Evolutionary conservation across 2,797 vertebrate genomes (phyloP).

Genomic region (Mormyrops attenuatus): DNA sequence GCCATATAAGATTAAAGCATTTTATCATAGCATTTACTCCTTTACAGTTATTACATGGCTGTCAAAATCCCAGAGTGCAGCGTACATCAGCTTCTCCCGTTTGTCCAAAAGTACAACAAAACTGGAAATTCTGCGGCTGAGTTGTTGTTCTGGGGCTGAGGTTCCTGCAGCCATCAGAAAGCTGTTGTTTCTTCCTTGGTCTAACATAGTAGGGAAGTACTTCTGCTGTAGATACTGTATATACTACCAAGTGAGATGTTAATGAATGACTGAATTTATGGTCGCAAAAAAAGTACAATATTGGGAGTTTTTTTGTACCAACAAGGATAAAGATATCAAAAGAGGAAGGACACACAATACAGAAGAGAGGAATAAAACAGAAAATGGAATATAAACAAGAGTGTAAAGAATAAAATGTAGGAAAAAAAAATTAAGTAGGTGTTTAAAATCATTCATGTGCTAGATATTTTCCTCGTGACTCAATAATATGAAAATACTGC

Average conservation of each 20-base stretch:
- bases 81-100: not conserved
- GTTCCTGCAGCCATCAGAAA: not conserved
- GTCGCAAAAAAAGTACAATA: too few relatives aligned
- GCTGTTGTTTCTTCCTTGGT: not conserved
- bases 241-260: not conserved
- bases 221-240: not conserved
- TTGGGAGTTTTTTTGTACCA: too few relatives aligned
- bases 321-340: too few relatives aligned
- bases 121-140: not conserved
- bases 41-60: not conserved
- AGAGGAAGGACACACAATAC: too few relatives aligned
- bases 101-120: not conserved
- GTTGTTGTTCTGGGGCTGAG: not conserved
- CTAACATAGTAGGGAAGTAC: not conserved
- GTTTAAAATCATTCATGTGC: too few relatives aligned
- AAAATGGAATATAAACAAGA: too few relatives aligned
- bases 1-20: not conserved
- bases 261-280: not conserved
- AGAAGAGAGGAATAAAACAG: too few relatives aligned
- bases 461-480: not conserved
- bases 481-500: not conserved
- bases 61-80: not conserved
- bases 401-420: too few relatives aligned
- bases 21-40: not conserved
- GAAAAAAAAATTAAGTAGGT: too few relatives aligned